A percentile compares a stretch with the other conserved stretches of the same genome.
phyloP scores from a whole-genome alignment of 1,140 invertebrate species.

The Papilio helenus region DNA sequence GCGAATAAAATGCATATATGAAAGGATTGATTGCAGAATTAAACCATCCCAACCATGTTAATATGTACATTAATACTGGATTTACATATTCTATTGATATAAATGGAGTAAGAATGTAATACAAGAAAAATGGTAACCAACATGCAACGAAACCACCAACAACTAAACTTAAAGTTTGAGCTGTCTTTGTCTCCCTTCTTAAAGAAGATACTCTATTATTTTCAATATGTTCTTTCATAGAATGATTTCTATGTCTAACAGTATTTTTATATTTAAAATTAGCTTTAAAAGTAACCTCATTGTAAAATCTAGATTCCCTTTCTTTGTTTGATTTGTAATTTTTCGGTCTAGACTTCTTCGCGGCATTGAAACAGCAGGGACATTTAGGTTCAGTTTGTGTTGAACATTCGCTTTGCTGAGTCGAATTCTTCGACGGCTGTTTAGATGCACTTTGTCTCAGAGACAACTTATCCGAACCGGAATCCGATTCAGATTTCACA shows the following conservation, averaged over 20 bases:
- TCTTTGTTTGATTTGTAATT: constrained; percentile 58
- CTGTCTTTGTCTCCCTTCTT: constrained; percentile 92
- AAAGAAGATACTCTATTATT: constrained; percentile 85
- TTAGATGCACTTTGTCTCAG: constrained; percentile 71
- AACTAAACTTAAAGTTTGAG: constrained; percentile 95
- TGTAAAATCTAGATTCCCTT: constrained; percentile 70
- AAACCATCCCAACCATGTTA: constrained; percentile 96
- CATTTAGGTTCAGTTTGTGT: constrained; percentile 68
- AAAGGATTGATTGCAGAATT: constrained; percentile 95
- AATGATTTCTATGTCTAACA: constrained; percentile 68
- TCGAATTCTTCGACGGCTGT: constrained; percentile 67
- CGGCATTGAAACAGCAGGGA: constrained; percentile 72
- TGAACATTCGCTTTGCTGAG: constrained; percentile 65
- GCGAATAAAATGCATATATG: constrained; percentile 94
- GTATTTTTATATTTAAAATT: constrained; percentile 69
- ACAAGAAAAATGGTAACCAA: constrained; percentile 87
- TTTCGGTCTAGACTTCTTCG: constrained; percentile 60
- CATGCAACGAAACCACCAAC: constrained; percentile 96
- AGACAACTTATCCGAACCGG: constrained; percentile 73
- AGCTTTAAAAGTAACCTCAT: constrained; percentile 75
- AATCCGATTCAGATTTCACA: constrained; percentile 77
- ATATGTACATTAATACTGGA: constrained; percentile 88
- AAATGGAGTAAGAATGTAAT: constrained; percentile 92
- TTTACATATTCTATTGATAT: constrained; percentile 83
- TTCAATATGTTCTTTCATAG: constrained; percentile 73